A percentile compares a stretch with the other conserved stretches of the same genome.
Conservation (phyloP, 2,797 vertebrate genomes). For the Eulemur albifrons region DNA sequence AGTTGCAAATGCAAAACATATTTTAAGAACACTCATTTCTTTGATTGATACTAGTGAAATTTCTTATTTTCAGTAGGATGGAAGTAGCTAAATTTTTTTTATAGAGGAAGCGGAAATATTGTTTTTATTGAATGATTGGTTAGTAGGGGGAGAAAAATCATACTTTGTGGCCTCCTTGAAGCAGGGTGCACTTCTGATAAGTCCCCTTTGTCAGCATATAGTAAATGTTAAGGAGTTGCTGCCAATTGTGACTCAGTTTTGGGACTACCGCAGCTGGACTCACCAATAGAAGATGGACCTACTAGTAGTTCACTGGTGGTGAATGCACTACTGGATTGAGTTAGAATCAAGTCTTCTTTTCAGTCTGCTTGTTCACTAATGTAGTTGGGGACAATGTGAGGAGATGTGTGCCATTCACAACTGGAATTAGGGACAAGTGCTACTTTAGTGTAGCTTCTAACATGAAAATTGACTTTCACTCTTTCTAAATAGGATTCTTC, state of each 20-base stretch:
- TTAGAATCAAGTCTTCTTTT: not conserved
- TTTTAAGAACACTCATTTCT: conserved; percentile 2
- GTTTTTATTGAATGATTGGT: not conserved
- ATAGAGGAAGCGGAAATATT: not conserved
- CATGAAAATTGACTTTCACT: not conserved
- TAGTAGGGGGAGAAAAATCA: not conserved
- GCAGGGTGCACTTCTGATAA: not conserved
- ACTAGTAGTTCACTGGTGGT: not conserved
- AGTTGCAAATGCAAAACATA: not conserved
- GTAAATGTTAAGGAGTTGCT: not conserved
- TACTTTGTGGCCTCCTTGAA: not conserved
- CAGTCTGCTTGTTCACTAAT: not conserved
- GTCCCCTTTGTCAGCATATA: not conserved
- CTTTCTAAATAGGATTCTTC: conserved; percentile 38
- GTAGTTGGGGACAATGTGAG: not conserved
- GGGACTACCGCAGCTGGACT: fast-evolving
- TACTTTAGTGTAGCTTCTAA: not conserved
- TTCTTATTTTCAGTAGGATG: not conserved
- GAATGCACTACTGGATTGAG: not conserved
- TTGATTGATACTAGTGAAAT: conserved; percentile 8
- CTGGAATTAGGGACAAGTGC: not conserved
- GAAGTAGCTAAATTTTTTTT: not conserved
- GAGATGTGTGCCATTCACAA: not conserved
- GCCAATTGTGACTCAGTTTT: not conserved
- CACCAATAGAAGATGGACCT: not conserved